These are phyloP conservation scores for Heliconius charithonia DNA, from an alignment of 2,888 invertebrate species.

Conservation along the genomic window DNA sequence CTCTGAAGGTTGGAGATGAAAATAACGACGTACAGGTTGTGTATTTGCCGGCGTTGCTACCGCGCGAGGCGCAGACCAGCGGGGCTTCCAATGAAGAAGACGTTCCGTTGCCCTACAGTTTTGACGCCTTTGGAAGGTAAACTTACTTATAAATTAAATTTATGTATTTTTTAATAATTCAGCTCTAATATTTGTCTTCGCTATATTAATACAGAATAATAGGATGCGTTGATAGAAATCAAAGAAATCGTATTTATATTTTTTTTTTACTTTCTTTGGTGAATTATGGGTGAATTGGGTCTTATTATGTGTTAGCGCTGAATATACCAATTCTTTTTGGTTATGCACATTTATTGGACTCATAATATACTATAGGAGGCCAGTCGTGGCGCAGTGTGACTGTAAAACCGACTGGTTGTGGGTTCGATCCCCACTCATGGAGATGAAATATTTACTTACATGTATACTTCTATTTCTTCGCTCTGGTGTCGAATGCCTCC, in stretches of 20 bases:
- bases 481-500: neutral
- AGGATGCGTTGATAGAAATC: neutral
- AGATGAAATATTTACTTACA: no score
- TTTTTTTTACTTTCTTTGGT: no score
- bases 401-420: no score
- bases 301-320: no score
- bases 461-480: neutral
- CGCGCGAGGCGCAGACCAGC: conserved; percentile 72
- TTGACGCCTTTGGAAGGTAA: conserved; percentile 86
- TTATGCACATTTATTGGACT: no score
- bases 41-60: conserved; percentile 81
- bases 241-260: neutral
- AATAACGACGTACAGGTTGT: conserved; percentile 84
- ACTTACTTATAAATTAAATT: conserved; percentile 17
- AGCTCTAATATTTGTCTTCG: neutral
- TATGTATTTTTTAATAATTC: neutral
- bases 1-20: conserved; percentile 38
- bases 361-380: no score
- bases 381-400: no score
- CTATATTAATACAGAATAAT: conserved; percentile 10
- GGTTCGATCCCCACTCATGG: no score
- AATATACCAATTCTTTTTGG: neutral
- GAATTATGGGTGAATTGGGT: no score
- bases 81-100: conserved; percentile 62
- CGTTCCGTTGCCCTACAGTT: conserved; percentile 81